Percentiles rank a stretch among this genome's conserved stretches.
These are phyloP conservation scores for Cabera pusaria DNA, from an alignment of 2,888 invertebrate genomes.

Conservation along the genomic window DNA sequence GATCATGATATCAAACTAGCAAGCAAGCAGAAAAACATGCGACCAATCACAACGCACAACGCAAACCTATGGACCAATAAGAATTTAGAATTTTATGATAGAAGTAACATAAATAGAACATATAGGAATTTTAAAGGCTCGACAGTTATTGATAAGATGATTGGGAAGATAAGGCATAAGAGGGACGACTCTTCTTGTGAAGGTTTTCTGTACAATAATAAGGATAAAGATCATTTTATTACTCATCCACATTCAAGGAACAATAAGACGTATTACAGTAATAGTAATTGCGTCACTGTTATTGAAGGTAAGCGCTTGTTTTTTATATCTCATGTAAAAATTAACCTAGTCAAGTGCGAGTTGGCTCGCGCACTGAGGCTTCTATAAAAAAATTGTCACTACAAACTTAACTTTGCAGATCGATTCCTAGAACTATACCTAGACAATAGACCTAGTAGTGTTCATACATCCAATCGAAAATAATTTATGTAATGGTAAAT, in stretches of 20 bases:
- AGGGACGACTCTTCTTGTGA: slow-evolving; percentile 46
- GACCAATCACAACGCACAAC: slow-evolving; percentile 16
- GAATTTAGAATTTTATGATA: slow-evolving; percentile 27
- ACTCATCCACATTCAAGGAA: slow-evolving; percentile 54
- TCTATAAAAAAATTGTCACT: no score
- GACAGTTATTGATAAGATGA: slow-evolving; percentile 34
- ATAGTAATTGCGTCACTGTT: slow-evolving; percentile 57
- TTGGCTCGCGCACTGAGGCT: no score
- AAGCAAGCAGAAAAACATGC: slow-evolving; percentile 34
- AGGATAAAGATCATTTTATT: slow-evolving; percentile 33
- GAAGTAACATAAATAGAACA: slow-evolving; percentile 22
- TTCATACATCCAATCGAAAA: no score
- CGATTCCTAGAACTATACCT: no score
- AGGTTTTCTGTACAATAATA: slow-evolving; percentile 38
- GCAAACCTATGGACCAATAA: slow-evolving; percentile 40
- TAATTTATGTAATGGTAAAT: no score
- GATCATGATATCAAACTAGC: slow-evolving; percentile 51
- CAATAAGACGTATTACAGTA: slow-evolving; percentile 54
- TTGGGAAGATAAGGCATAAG: slow-evolving; percentile 7
- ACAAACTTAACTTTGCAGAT: no score
- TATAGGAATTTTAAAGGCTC: slow-evolving; percentile 10
- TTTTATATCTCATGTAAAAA: no score
- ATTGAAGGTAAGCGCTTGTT: slow-evolving; percentile 66
- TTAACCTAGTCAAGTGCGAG: no score
- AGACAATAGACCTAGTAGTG: no score